Base-by-base conservation (phyloP, 1,140 invertebrate species). In the Drosophila asahinai region DNA sequence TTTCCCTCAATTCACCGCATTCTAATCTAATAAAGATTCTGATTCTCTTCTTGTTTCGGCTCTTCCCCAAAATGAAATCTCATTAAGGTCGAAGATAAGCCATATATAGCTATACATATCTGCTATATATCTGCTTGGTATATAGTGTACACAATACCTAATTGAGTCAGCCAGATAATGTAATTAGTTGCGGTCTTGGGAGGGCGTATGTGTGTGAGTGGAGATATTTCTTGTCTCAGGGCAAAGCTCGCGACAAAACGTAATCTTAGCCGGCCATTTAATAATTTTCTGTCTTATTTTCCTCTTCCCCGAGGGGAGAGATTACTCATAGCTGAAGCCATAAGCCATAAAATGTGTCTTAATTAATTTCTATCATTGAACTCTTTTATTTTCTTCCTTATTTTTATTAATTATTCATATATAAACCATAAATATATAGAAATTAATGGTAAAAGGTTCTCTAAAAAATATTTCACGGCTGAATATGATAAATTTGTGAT, bases 101-200 rank as follows among this genome's bases (percentile, higher is more conserved):
- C 40, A 42, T 51, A n/a, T 48, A 45, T 60, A 43, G 43, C n/a
- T 30, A 48, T 45, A 43, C 25, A 47, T 48, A 57, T 54, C 22
- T 25, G 30, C 15, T 49, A 22, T 65, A 38, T 49, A 19, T 49
- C 54, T 63, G 8, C 17, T 38, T 5, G 17, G 22, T 74, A 52
- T 74, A 49, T 43, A 54, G 55, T 45, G 43, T 63, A 83, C 66
- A 83, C 71, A 70, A 68, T 68, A 51, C 47, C 63, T 73, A 86
- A 87, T 87, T 87, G 80, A 87, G 62, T 89, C 83, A 89, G 43
- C 40, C 71, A 71, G 83, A 89, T 87, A 89, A 87, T 87, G 77
- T 84, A 89, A 87, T 89, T 83, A 87, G 71, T 65, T 57, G 65
- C 47, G 66, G 75, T 76, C 59, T 55, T 55, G 52, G 19, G 12